Base-by-base conservation (phyloP, 2,888 invertebrate species). In the Icerya purchasi region DNA sequence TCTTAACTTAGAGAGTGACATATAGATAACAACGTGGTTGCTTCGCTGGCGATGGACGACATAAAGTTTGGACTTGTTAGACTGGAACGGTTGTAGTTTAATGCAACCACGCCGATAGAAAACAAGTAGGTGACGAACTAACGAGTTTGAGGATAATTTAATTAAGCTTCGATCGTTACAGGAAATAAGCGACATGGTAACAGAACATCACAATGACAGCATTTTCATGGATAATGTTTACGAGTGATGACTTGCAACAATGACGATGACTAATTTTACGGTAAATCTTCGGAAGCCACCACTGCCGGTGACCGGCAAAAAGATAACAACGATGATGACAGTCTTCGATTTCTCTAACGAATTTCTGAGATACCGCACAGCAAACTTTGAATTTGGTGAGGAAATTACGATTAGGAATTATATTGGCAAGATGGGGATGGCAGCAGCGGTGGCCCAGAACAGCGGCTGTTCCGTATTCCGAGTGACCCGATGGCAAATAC, bases 321-420 rank as follows among this genome's bases (percentile, higher is more conserved):
- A n/a, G 10, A 18, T 3, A 52, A 51, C 3, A 36, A 56, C 19
- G 22, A 23, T 20, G 53, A 53, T n/a, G n/a, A n/a, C n/a, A n/a
- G 22, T 54, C 3, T 51, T 57, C 51, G 23, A 14, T 1, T 84
- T 36, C 14, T 77, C 78, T 3, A 79, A 78, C 64, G 80, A 81
- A 64, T 76, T 80, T 67, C 73, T 83, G 89, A 70, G 84, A 85
- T 67, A 84, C 84, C 66, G 84, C 85, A 0, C 77, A 85, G 63
- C 89, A 87, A 69, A 90, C 90, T 0, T 73, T 86, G 62, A 83
- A 87, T 72, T 75, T 91, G 24, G 85, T 91, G 2, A 86, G 88
- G 68, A 86, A 90, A 68, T 73, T 91, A 20, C 76, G 90, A 56
- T 78, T 82, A 77, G 82, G 82, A 68, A 74, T 67, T n/a, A n/a